These are phyloP conservation scores for Podocnemis expansa DNA, from an alignment of 2,113 vertebrate genomes.

Conservation along the genomic window DNA sequence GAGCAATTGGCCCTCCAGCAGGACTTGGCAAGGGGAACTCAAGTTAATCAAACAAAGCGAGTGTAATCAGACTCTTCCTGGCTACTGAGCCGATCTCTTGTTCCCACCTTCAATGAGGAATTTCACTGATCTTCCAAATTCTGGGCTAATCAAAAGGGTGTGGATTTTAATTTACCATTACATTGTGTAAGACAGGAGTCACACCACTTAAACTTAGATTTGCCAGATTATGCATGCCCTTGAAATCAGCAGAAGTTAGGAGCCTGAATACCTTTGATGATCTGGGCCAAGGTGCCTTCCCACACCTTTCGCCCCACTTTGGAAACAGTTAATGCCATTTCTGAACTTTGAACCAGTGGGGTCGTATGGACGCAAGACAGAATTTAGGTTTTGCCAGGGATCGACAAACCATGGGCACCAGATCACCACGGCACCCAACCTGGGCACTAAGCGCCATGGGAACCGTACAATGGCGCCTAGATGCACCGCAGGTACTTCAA, in stretches of 20 bases:
- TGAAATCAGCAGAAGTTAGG: background rate
- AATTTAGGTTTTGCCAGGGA: background rate
- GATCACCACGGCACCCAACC: too few species aligned
- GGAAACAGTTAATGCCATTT: background rate
- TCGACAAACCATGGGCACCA: too few species aligned
- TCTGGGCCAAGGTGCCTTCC: background rate
- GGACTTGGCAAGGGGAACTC: too few species aligned
- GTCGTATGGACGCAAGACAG: background rate
- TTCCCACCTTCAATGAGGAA: background rate
- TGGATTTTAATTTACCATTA: background rate
- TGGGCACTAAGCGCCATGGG: too few species aligned
- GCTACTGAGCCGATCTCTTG: background rate
- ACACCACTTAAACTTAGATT: background rate
- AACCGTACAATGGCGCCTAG: too few species aligned
- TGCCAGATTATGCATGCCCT: background rate
- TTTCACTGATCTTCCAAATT: background rate
- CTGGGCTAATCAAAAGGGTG: background rate
- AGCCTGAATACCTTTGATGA: background rate
- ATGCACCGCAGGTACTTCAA: too few species aligned
- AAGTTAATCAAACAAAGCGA: background rate
- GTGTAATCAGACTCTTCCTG: too few species aligned
- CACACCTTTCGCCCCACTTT: background rate
- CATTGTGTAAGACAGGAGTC: background rate
- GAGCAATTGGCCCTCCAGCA: background rate
- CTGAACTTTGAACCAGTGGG: background rate